Percentiles rank a stretch among this genome's conserved stretches.
Conservation (phyloP, 2,888 invertebrate species). For the Zygothrica quintamaculata region DNA sequence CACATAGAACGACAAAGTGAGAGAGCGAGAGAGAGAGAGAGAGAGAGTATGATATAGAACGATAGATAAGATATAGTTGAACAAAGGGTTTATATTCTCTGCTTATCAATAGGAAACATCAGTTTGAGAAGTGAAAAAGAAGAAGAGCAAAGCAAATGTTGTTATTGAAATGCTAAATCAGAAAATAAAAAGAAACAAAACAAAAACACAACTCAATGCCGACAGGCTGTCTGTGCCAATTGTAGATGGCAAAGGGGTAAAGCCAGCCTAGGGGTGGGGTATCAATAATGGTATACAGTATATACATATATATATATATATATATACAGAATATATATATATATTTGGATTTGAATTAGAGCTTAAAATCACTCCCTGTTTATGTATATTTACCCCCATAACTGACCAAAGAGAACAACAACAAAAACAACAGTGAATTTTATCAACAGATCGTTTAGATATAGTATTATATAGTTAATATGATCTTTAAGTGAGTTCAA, state of each 20-base stretch:
- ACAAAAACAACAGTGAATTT: no score
- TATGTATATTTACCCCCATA: no score
- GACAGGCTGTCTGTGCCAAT: constrained; percentile 32
- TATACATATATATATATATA: background rate
- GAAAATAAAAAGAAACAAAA: constrained; percentile 4
- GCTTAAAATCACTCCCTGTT: no score
- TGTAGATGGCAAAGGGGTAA: background rate
- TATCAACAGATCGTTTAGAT: no score
- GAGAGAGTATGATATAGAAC: no score
- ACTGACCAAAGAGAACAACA: no score
- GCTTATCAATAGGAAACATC: constrained; percentile 44
- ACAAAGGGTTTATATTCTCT: constrained; percentile 8
- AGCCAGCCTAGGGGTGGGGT: background rate
- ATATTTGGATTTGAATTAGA: background rate
- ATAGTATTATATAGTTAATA: no score
- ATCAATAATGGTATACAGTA: no score
- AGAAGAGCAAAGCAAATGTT: constrained; percentile 5
- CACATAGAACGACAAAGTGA: no score
- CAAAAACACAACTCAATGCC: background rate
- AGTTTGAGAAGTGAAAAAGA: background rate
- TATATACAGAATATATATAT: background rate
- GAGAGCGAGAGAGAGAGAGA: background rate
- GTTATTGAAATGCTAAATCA: no score
- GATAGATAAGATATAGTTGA: constrained; percentile 51
- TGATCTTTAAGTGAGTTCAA: background rate